A percentile compares a stretch with the other conserved stretches of the same genome.
These are phyloP conservation scores for Athripsodes cinereus DNA, from an alignment of 2,888 invertebrate genomes.

Conservation along the genomic window DNA sequence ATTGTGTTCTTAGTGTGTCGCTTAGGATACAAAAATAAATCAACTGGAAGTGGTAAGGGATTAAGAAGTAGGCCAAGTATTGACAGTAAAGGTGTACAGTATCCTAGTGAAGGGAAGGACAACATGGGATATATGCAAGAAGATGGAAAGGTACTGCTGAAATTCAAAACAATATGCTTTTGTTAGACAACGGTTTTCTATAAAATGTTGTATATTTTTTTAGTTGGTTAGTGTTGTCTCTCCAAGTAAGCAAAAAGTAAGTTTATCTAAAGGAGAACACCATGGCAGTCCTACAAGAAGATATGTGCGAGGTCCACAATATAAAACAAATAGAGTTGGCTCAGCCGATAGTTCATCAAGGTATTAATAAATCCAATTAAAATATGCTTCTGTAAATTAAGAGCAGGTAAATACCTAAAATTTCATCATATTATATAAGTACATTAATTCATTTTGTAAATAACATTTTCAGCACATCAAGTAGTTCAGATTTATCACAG, in stretches of 20 bases:
- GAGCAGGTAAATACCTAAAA: not conserved
- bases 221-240: constrained; percentile 48
- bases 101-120: constrained; percentile 34
- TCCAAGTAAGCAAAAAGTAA: constrained; percentile 34
- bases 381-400: not conserved
- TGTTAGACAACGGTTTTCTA: not conserved
- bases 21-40: constrained; percentile 31
- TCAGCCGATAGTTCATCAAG: constrained; percentile 45
- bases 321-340: constrained; percentile 42
- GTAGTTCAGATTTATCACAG: constrained; percentile 42
- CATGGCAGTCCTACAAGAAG: constrained; percentile 16
- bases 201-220: not conserved
- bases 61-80: constrained; percentile 29
- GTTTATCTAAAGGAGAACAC: constrained; percentile 7
- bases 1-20: constrained; percentile 46
- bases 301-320: constrained; percentile 16
- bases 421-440: not conserved
- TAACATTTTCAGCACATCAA: constrained; percentile 37
- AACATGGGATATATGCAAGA: constrained; percentile 35
- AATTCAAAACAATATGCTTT: not conserved
- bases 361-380: constrained; percentile 30
- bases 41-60: constrained; percentile 25
- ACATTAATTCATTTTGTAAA: not conserved
- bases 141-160: constrained; percentile 38
- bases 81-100: constrained; percentile 32